phyloP scores from a whole-genome alignment of 2,797 vertebrate species.

The Poecilia wingei region DNA sequence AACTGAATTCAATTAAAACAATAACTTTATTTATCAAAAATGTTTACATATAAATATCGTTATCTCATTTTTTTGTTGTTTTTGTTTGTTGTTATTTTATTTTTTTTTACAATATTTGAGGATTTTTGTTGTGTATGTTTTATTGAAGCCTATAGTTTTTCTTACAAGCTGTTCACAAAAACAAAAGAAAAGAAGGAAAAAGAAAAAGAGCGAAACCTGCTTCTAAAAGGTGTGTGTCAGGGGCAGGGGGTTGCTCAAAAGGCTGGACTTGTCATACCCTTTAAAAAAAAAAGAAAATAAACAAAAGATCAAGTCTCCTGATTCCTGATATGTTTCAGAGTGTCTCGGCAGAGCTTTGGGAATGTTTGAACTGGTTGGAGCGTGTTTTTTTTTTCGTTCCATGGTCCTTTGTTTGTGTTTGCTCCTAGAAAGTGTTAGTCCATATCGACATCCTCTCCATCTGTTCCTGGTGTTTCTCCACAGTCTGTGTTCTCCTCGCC shows the following conservation, averaged over 20 bases:
- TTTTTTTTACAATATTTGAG: conserved; percentile 87
- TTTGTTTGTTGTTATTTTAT: neutral
- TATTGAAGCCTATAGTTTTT: conserved; percentile 48
- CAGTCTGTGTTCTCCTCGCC: conserved; percentile 73
- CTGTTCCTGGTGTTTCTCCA: conserved; percentile 77
- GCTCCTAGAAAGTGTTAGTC: conserved; percentile 81
- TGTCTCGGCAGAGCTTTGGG: conserved; percentile 82
- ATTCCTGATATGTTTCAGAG: conserved; percentile 80
- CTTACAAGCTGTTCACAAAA: conserved; percentile 63
- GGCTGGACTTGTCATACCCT: conserved; percentile 77
- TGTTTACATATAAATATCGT: conserved; percentile 99
- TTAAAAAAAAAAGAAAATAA: conserved; percentile 74
- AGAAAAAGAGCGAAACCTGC: conserved; percentile 43
- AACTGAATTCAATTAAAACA: conserved; percentile 80
- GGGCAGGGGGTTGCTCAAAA: conserved; percentile 17
- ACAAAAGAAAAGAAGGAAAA: conserved; percentile 24
- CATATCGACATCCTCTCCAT: conserved; percentile 89
- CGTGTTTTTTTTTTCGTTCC: conserved; percentile 34
- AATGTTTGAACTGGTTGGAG: conserved; percentile 74
- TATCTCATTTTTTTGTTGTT: conserved; percentile 77
- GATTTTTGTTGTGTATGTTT: conserved; percentile 80
- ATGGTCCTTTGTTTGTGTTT: conserved; percentile 70
- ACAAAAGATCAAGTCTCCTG: conserved; percentile 71
- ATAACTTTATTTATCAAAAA: conserved; percentile 98
- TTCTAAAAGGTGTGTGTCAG: conserved; percentile 35